These are phyloP conservation scores for Scaptomyza flava DNA, from an alignment of 2,888 invertebrate genomes.

Conservation along the genomic window DNA sequence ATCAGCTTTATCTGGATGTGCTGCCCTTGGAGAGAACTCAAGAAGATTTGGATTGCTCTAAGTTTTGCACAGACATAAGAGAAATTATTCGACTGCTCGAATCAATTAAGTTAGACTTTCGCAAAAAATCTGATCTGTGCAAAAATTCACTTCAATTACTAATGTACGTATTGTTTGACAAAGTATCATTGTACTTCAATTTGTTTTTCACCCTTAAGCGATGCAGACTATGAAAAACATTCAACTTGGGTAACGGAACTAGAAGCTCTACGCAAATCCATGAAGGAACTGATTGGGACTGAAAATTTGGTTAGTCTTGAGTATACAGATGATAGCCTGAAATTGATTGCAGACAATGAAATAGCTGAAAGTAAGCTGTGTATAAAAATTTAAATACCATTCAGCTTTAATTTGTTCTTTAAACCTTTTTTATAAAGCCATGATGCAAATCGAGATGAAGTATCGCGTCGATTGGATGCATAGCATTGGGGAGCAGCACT, in stretches of 20 bases:
- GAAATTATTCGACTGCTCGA: slow-evolving; percentile 40
- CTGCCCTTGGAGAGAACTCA: slow-evolving; percentile 31
- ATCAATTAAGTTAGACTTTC: slow-evolving; percentile 33
- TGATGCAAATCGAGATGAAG: slow-evolving; percentile 43
- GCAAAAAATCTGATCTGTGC: slow-evolving; percentile 32
- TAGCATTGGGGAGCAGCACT: slow-evolving; percentile 44
- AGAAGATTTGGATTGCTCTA: slow-evolving; percentile 47
- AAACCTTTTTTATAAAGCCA: slow-evolving; percentile 15
- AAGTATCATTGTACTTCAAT: not conserved
- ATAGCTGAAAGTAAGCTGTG: not conserved
- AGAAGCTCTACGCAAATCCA: fast-evolving
- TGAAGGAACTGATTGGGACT: not conserved
- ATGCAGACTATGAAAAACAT: slow-evolving; percentile 22
- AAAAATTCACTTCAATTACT: not conserved
- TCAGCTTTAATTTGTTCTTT: not conserved
- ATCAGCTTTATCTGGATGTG: slow-evolving; percentile 54
- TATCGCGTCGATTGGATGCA: slow-evolving; percentile 56
- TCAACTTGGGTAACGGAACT: slow-evolving; percentile 39
- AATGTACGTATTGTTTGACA: slow-evolving; percentile 23
- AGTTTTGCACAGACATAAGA: slow-evolving; percentile 51
- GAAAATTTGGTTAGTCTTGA: not conserved
- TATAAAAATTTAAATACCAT: not conserved
- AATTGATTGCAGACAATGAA: slow-evolving; percentile 4
- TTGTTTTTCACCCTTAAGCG: slow-evolving; percentile 14
- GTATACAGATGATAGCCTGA: not conserved